phyloP scores from a whole-genome alignment of 2,113 vertebrate species.

The Vombatus ursinus region DNA sequence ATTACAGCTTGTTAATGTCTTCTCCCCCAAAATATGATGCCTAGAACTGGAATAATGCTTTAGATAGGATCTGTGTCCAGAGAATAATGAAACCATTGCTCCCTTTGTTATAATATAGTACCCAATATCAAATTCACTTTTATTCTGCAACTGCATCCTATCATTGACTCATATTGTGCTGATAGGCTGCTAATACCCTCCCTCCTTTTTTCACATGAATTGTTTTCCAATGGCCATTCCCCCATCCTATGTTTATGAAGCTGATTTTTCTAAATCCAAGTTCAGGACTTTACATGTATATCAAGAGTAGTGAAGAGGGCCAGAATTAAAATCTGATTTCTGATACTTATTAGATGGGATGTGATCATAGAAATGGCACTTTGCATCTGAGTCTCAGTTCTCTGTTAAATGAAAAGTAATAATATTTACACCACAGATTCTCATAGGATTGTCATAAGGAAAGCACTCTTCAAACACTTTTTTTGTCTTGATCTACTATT shows the following conservation, averaged over 20 bases:
- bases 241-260: neutral
- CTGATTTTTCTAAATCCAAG: neutral
- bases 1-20: neutral
- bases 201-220: neutral
- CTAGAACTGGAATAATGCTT: neutral
- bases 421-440: neutral
- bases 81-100: neutral
- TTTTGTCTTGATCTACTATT: neutral
- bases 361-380: neutral
- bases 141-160: neutral
- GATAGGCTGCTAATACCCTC: neutral
- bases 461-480: neutral
- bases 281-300: neutral
- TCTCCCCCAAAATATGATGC: neutral
- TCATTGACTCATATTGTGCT: neutral
- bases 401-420: neutral
- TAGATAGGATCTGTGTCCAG: neutral
- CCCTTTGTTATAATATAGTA: neutral
- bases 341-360: neutral
- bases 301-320: neutral
- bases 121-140: neutral
- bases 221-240: neutral
- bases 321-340: neutral
- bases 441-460: neutral
- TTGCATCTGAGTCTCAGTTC: neutral